These are phyloP conservation scores for Spheniscus mendiculus DNA, from an alignment of 2,113 vertebrate genomes.

Conservation along the genomic window DNA sequence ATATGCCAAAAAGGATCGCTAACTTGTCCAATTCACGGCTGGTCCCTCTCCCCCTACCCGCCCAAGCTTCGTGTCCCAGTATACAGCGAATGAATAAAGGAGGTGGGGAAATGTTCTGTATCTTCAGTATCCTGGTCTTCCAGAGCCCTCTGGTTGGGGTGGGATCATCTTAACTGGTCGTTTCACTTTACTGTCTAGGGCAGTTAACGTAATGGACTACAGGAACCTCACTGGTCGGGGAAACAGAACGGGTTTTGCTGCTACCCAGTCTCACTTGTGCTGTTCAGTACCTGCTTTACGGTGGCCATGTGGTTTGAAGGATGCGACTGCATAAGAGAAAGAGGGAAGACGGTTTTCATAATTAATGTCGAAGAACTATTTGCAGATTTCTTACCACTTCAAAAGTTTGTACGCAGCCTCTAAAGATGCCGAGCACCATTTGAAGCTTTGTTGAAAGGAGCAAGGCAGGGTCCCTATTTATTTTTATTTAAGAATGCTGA, in stretches of 20 bases:
- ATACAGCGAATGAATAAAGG: slow-evolving; percentile 15
- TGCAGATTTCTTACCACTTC: not conserved
- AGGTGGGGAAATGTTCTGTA: slow-evolving; percentile 82
- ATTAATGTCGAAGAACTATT: not conserved
- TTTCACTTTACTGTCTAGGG: slow-evolving; percentile 63
- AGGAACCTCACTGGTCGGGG: slow-evolving; percentile 71
- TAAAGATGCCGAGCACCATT: not conserved
- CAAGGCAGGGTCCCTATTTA: slow-evolving; percentile 58
- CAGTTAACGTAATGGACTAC: slow-evolving; percentile 33
- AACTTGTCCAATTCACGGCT: not conserved
- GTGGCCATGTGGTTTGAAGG: not conserved
- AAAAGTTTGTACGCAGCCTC: not conserved
- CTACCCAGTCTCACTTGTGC: not conserved
- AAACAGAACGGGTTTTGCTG: slow-evolving; percentile 47
- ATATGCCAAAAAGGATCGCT: slow-evolving; percentile 75
- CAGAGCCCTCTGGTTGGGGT: slow-evolving; percentile 75
- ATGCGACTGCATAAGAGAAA: not conserved
- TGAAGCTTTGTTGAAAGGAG: slow-evolving; percentile 29
- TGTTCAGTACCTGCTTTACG: not conserved
- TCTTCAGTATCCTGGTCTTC: slow-evolving; percentile 87
- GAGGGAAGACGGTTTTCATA: not conserved
- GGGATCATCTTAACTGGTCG: slow-evolving; percentile 66
- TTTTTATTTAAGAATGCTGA: slow-evolving; percentile 65
- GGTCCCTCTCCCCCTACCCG: not conserved
- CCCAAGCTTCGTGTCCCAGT: slow-evolving; percentile 63